These are phyloP conservation scores for Phycodurus eques DNA, from an alignment of 2,113 vertebrate species.

Conservation along the genomic window DNA sequence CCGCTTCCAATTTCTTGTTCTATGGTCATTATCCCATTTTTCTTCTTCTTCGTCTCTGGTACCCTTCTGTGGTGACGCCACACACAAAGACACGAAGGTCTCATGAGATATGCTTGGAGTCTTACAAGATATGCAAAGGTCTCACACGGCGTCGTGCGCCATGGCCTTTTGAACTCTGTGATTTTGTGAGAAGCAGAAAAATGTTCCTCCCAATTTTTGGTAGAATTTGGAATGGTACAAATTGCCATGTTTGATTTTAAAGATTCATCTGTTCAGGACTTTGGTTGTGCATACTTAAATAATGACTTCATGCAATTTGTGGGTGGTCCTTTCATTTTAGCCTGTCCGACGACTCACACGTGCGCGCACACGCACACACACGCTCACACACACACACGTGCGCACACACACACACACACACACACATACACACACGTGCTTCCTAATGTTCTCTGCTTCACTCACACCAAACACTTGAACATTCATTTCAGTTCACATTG, in stretches of 20 bases:
- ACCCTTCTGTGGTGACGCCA: background rate
- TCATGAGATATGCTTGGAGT: background rate
- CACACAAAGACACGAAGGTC: background rate
- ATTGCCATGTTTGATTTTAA: background rate
- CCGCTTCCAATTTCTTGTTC: no score
- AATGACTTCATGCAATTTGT: background rate
- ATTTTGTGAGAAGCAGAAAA: background rate
- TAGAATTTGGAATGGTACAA: background rate
- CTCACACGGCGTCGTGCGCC: background rate
- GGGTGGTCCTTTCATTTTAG: constrained; percentile 57
- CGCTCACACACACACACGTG: constrained; percentile 34
- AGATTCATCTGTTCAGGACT: background rate
- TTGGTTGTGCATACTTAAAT: background rate
- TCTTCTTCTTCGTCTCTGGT: background rate
- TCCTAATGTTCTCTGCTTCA: background rate
- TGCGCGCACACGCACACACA: background rate
- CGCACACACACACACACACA: no score
- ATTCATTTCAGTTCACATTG: background rate
- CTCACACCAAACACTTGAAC: background rate
- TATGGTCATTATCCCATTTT: background rate
- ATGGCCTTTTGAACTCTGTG: background rate
- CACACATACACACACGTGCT: constrained; percentile 9
- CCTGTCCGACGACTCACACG: constrained; percentile 50
- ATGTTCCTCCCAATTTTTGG: background rate
- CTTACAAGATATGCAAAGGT: background rate